These are phyloP conservation scores for Folsomia candida DNA, from an alignment of 2,888 invertebrate species.

Conservation along the genomic window DNA sequence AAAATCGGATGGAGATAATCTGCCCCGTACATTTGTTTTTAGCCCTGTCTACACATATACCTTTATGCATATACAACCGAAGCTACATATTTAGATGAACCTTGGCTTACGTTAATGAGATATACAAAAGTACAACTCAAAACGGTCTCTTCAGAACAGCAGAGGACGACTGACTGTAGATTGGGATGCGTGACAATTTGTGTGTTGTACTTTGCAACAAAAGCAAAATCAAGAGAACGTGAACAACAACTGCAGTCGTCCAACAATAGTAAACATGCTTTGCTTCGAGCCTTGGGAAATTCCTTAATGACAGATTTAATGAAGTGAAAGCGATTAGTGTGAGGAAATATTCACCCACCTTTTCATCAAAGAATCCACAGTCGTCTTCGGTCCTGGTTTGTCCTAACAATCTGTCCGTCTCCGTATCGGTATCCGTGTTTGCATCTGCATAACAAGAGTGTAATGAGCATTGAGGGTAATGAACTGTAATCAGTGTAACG, in stretches of 20 bases:
- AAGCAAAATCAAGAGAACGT: background rate
- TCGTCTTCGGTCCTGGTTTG: constrained; percentile 86
- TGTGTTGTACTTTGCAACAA: background rate
- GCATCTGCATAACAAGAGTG: constrained; percentile 62
- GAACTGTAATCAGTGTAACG: constrained; percentile 5
- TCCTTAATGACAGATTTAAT: constrained; percentile 15
- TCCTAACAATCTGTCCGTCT: constrained; percentile 92
- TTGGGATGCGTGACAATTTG: background rate
- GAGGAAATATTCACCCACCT: constrained; percentile 55
- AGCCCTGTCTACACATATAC: no score
- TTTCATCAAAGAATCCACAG: constrained; percentile 87
- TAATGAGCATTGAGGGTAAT: constrained; percentile 14
- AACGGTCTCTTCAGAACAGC: no score
- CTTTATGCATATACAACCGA: no score
- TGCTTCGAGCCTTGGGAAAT: no score
- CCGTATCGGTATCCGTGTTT: constrained; percentile 95
- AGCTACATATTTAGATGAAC: no score
- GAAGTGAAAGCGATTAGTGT: constrained; percentile 17
- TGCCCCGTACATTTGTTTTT: background rate
- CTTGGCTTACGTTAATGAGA: no score
- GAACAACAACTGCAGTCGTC: background rate
- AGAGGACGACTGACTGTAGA: no score
- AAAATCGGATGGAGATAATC: background rate
- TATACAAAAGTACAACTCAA: no score
- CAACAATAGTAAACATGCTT: no score